Percentiles rank a stretch among this genome's conserved stretches.
Conservation (phyloP, 2,797 vertebrate genomes). For the Furcifer pardalis region DNA sequence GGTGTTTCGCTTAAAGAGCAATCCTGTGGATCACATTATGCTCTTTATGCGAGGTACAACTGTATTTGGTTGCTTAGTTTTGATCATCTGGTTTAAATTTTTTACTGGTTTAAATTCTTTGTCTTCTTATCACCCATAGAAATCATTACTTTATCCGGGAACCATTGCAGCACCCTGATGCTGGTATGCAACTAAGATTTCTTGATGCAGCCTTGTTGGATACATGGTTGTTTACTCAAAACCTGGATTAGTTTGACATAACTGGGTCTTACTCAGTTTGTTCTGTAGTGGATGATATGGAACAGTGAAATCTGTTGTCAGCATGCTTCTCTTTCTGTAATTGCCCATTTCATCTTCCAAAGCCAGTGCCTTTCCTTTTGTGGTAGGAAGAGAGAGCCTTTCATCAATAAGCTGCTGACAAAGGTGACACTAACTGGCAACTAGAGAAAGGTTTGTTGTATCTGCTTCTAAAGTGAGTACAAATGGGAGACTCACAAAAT, state of each 20-base stretch:
- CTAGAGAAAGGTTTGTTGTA: neutral
- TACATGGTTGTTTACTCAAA: neutral
- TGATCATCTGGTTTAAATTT: neutral
- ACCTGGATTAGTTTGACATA: neutral
- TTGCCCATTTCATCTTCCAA: neutral
- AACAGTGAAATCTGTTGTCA: conserved; percentile 15
- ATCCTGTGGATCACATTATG: no score
- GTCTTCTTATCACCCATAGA: neutral
- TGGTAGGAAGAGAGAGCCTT: neutral
- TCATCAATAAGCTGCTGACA: neutral
- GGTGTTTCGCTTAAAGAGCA: no score
- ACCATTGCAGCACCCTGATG: neutral
- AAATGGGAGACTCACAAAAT: neutral
- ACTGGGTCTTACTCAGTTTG: conserved; percentile 12
- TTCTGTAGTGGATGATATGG: conserved; percentile 10
- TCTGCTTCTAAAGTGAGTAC: neutral
- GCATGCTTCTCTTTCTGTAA: neutral
- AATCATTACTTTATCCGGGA: conserved; percentile 22
- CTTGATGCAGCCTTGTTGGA: conserved; percentile 20
- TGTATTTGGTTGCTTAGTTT: fast-evolving
- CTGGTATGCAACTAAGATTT: neutral
- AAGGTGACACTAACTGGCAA: neutral
- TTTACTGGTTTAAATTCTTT: neutral
- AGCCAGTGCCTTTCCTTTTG: neutral
- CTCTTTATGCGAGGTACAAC: no score